phyloP scores from a whole-genome alignment of 1,140 invertebrate genomes.

The Zaprionus tsacasi region DNA sequence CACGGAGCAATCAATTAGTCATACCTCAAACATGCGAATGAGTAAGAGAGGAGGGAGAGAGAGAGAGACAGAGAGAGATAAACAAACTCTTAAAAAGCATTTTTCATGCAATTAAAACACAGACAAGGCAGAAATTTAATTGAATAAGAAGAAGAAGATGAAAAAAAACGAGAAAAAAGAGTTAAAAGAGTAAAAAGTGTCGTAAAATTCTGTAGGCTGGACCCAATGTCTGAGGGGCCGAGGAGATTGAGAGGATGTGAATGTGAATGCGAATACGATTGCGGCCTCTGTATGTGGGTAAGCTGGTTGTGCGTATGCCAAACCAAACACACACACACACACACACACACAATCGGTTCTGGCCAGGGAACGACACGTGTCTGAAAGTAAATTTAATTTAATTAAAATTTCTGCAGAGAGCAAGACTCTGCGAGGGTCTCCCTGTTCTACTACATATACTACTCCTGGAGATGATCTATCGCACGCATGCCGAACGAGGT shows the following conservation, averaged over 20 bases:
- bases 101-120: conserved; percentile 73
- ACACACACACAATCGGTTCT: not conserved
- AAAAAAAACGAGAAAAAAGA: not conserved
- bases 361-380: conserved; percentile 62
- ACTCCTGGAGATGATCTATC: conserved; percentile 66
- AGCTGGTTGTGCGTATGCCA: conserved; percentile 14
- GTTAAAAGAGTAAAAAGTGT: conserved; percentile 52
- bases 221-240: conserved; percentile 26
- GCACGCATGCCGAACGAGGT: conserved; percentile 66
- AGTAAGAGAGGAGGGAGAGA: not conserved
- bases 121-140: conserved; percentile 62
- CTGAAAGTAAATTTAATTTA: conserved; percentile 81
- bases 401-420: conserved; percentile 74
- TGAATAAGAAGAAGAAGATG: conserved; percentile 63
- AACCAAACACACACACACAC: conserved; percentile 20
- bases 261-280: conserved; percentile 19
- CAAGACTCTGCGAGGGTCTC: conserved; percentile 13
- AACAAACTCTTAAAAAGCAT: conserved; percentile 51
- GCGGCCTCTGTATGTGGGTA: conserved; percentile 5
- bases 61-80: conserved; percentile 14
- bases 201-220: conserved; percentile 57
- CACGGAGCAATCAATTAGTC: conserved; percentile 39
- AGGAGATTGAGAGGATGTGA: conserved; percentile 25
- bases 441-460: not conserved
- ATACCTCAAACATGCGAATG: not conserved